Conservation (phyloP, 2,113 vertebrate genomes). For the Crotalus helleri region DNA sequence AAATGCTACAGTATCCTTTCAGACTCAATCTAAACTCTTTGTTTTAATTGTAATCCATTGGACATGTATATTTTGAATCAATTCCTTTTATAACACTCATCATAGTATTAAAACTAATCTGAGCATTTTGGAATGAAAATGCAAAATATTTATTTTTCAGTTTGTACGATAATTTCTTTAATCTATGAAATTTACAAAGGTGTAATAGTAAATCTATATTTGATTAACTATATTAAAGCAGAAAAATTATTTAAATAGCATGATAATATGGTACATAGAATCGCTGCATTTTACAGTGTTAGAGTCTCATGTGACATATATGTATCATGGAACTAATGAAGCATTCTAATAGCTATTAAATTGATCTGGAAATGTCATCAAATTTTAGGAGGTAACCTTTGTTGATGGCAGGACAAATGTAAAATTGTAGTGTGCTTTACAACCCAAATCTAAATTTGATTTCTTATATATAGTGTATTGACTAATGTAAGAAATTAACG, state of each 20-base stretch:
- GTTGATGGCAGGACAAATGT: background rate
- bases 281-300: background rate
- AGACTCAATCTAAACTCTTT: background rate
- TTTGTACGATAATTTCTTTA: slow-evolving; percentile 2
- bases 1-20: background rate
- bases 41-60: slow-evolving; percentile 1
- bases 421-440: background rate
- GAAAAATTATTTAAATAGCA: background rate
- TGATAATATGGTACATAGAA: background rate
- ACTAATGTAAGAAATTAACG: background rate
- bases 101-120: slow-evolving; percentile 9
- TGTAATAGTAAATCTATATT: background rate
- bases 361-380: background rate
- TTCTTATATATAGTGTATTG: background rate
- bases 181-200: background rate
- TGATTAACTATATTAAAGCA: background rate
- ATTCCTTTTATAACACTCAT: background rate
- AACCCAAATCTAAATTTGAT: background rate
- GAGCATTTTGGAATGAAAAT: slow-evolving; percentile 34
- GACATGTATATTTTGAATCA: background rate
- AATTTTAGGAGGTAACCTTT: background rate
- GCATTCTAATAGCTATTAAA: background rate
- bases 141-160: background rate
- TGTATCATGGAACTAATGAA: background rate
- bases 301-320: background rate